These are phyloP conservation scores for Bombus waltoni DNA, from an alignment of 1,140 invertebrate genomes.

Conservation along the genomic window DNA sequence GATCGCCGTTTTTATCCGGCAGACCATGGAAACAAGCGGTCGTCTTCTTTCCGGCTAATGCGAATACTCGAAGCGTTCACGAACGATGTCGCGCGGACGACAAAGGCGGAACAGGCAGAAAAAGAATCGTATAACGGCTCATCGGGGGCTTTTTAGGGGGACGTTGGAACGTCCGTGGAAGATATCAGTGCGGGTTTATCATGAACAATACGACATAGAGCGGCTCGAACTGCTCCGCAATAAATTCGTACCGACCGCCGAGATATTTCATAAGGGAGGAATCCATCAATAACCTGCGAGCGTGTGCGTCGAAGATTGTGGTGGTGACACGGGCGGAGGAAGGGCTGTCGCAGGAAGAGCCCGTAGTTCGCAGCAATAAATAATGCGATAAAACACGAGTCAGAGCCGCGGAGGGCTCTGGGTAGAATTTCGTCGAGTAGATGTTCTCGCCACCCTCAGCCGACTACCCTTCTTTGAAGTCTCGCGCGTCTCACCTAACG, in stretches of 20 bases:
- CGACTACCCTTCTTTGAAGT: constrained; percentile 61
- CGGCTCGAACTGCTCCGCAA: constrained; percentile 79
- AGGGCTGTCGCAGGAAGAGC: constrained; percentile 32
- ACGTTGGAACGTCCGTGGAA: constrained; percentile 57
- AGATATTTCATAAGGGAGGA: constrained; percentile 83
- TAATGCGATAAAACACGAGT: constrained; percentile 83
- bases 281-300: constrained; percentile 81
- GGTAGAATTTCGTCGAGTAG: constrained; percentile 61
- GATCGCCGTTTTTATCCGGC: constrained; percentile 44
- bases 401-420: constrained; percentile 62
- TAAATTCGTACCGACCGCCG: constrained; percentile 80
- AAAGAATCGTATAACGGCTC: constrained; percentile 65
- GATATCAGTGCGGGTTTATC: constrained; percentile 81
- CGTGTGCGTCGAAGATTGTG: constrained; percentile 30
- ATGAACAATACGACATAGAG: constrained; percentile 82
- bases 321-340: constrained; percentile 7
- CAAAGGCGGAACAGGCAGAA: constrained; percentile 13
- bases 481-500: constrained; percentile 25
- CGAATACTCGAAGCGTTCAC: constrained; percentile 19
- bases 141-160: constrained; percentile 71
- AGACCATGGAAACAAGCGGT: not conserved
- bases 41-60: constrained; percentile 53
- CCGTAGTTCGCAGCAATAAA: constrained; percentile 78
- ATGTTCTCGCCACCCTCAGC: constrained; percentile 34
- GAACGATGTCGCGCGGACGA: not conserved